These are phyloP conservation scores for Portunus trituberculatus DNA, from an alignment of 1,140 invertebrate species.

Conservation along the genomic window DNA sequence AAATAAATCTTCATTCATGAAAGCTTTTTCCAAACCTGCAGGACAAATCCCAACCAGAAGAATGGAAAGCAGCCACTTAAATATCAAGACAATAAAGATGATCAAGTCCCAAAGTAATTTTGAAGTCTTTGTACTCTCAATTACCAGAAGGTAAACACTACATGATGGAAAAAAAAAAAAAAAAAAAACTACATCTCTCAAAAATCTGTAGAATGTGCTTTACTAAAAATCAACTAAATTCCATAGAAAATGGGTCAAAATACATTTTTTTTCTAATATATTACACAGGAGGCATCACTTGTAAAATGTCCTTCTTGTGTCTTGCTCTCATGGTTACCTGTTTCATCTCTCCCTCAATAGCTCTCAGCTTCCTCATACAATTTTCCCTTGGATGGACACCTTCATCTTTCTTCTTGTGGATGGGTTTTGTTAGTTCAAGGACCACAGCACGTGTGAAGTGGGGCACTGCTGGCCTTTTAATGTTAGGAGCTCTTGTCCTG, in stretches of 20 bases:
- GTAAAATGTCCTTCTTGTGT: neutral
- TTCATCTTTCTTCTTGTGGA: slow-evolving; percentile 16
- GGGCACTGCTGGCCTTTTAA: slow-evolving; percentile 40
- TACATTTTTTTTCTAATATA: neutral
- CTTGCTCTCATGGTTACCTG: neutral
- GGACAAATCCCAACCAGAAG: too few relatives aligned
- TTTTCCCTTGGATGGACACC: neutral
- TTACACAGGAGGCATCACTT: too few relatives aligned
- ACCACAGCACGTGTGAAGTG: slow-evolving; percentile 49
- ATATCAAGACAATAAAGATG: too few relatives aligned
- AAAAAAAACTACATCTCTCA: neutral
- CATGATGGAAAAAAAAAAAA: neutral
- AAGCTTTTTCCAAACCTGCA: too few relatives aligned
- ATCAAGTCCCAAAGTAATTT: too few relatives aligned
- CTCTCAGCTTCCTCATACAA: neutral
- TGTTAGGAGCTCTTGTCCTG: slow-evolving; percentile 18
- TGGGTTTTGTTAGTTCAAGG: slow-evolving; percentile 40
- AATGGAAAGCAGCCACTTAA: too few relatives aligned
- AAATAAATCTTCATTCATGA: too few relatives aligned
- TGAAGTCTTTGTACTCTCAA: too few relatives aligned
- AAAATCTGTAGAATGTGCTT: neutral
- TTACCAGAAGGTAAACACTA: too few relatives aligned
- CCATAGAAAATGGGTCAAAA: neutral
- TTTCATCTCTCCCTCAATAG: neutral
- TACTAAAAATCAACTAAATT: too few relatives aligned